phyloP scores from a whole-genome alignment of 2,888 invertebrate species.

The Morpho deidamia region DNA sequence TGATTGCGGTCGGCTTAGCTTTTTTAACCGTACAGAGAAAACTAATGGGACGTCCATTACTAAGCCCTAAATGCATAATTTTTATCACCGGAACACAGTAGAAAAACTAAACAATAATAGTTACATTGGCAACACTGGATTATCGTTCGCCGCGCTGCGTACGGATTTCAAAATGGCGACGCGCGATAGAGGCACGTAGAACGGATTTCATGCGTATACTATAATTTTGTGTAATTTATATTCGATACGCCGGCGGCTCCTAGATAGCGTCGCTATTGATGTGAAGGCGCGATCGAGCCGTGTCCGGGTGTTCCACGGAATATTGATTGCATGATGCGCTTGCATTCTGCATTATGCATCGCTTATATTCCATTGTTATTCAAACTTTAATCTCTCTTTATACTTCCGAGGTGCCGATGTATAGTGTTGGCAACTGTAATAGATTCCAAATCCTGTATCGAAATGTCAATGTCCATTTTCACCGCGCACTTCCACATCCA shows the following conservation, averaged over 20 bases:
- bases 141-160: slow-evolving; percentile 10
- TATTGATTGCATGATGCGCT: slow-evolving; percentile 63
- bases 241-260: slow-evolving; percentile 62
- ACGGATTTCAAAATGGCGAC: slow-evolving; percentile 36
- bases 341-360: slow-evolving; percentile 47
- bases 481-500: no score
- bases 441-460: no score
- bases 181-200: slow-evolving; percentile 20
- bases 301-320: slow-evolving; percentile 59
- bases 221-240: slow-evolving; percentile 68
- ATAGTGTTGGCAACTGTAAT: background rate
- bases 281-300: slow-evolving; percentile 49
- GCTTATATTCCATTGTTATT: slow-evolving; percentile 35
- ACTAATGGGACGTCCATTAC: no score
- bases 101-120: background rate
- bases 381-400: slow-evolving; percentile 28
- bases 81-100: no score
- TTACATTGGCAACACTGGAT: slow-evolving; percentile 1
- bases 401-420: slow-evolving; percentile 23
- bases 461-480: no score
- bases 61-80: no score
- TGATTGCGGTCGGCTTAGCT: no score
- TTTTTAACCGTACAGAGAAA: no score
- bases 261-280: slow-evolving; percentile 67
- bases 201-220: slow-evolving; percentile 32